Evolutionary conservation across 2,888 invertebrate genomes (phyloP), one percentile per base, ranked within the genome.

Genomic region (Dinocampus coccinellae): DNA sequence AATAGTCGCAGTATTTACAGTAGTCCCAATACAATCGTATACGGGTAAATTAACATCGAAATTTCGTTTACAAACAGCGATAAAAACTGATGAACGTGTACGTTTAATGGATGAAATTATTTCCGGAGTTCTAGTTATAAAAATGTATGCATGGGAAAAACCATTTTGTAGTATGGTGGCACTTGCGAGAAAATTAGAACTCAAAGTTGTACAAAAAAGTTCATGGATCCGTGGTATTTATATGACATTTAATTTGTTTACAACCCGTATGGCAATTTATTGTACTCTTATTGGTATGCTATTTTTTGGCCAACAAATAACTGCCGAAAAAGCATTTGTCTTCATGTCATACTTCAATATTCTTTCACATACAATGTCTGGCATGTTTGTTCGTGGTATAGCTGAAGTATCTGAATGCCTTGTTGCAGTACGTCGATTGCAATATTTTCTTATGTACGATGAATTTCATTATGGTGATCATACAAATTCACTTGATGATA

Each of bases 1-100:
- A 11, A 94, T 97, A 66, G 90, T 92, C 0, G 93, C 95, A 4
- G 91, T 98, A 33, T 90, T 97, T 34, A 84, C 97, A 10, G 93
- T 97, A 1, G 92, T 97, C 68, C 97, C 97, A 0, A 91, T 97
- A 47, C 97, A 98, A 90, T 95, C 87, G 0, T 88, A 87, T 62
- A 83, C 85, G 2, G 88, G 88, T 9, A 88, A 87, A 73, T 72
- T 88, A 11, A 83, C 88, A 0, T 87, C 88, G 2, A 88, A 82
- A 33, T 88, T 82, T 82, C 89, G 92, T 69, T 83, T 88, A 6
- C 89, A 90, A 76, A 91, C 91, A 0, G 91, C 92, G 0, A 84
- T 88, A 11, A 88, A 90, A 78, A 92, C 94, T 0, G 95, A 95
- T 81, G 92, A 93, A 81, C 88, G 95, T 72, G 92, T 95, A 0